phyloP scores from a whole-genome alignment of 2,797 vertebrate species.

The Hemitrygon akajei region DNA sequence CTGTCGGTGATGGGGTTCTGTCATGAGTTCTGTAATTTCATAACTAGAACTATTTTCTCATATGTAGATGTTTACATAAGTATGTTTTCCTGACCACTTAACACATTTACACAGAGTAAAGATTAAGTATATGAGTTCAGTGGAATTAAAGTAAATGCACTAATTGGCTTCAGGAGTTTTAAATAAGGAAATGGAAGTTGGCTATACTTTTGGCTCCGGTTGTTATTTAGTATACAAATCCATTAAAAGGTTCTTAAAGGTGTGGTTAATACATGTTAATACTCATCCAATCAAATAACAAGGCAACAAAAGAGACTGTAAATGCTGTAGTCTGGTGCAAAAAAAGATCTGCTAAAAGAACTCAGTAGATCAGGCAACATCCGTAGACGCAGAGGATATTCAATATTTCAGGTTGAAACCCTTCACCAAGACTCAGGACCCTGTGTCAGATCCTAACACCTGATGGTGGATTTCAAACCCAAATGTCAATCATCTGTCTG shows the following conservation, averaged over 20 bases:
- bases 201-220: neutral
- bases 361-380: too few relatives aligned
- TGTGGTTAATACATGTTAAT: neutral
- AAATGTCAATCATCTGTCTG: too few relatives aligned
- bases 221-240: neutral
- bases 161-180: neutral
- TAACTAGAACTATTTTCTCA: neutral
- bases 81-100: neutral
- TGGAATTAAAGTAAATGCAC: neutral
- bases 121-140: neutral
- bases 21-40: neutral
- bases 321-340: too few relatives aligned
- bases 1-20: too few relatives aligned
- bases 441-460: too few relatives aligned
- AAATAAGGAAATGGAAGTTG: neutral
- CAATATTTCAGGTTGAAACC: too few relatives aligned
- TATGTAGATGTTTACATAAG: neutral
- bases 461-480: too few relatives aligned
- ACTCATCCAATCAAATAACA: neutral
- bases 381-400: too few relatives aligned
- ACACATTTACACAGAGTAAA: neutral
- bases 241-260: neutral
- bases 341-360: too few relatives aligned
- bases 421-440: too few relatives aligned
- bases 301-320: neutral